Evolutionary conservation across 2,797 vertebrate genomes (phyloP), one percentile per base, ranked within the genome.

Genomic region (Amblyraja radiata): DNA sequence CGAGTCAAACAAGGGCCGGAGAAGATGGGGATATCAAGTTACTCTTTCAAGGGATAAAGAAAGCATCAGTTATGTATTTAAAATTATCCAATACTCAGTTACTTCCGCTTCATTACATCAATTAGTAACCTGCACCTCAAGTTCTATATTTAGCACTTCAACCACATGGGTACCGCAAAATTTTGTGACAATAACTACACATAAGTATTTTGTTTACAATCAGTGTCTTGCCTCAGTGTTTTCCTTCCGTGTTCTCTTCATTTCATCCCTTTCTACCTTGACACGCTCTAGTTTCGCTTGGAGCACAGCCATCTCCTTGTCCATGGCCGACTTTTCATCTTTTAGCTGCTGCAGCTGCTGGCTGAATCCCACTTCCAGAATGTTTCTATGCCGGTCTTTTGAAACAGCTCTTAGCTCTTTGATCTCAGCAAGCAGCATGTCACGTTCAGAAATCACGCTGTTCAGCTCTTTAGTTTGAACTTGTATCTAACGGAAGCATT

Each of bases 221-320:
- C 21, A 23, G 21, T 46, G 18, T 8, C 81, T 61, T 54, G 46
- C 65, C 63, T 94, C 93, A 6, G 93, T 91, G 0, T 11, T 93
- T 68, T 93, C 94, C 36, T 94, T 93, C 71, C 95, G 61, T 91
- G 94, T 94, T 32, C 36, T 61, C 88, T 93, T 94, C 63, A 96
- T 94, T 28, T 94, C 94, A 90, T 95, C 94, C 32, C 93, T 93
- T 86, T 96, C 95, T 90, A 28, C 93, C 0, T 0, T 93, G 68
- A 94, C 90, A 28, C 92, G 28, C 36, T 93, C 65, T 7, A 92
- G 90, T 58, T 61, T 71, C 14, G 54, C 63, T 54, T 84, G 86
- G n/a, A 91, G 76, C 9, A 92, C 93, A 13, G 39, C 93, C 91
- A 18, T 93, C 10, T 93, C 93, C 54, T 46, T 46, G 74, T 28